These are phyloP conservation scores for Sorex maritimensis DNA, from an alignment of 2,797 vertebrate species.

Conservation along the genomic window DNA sequence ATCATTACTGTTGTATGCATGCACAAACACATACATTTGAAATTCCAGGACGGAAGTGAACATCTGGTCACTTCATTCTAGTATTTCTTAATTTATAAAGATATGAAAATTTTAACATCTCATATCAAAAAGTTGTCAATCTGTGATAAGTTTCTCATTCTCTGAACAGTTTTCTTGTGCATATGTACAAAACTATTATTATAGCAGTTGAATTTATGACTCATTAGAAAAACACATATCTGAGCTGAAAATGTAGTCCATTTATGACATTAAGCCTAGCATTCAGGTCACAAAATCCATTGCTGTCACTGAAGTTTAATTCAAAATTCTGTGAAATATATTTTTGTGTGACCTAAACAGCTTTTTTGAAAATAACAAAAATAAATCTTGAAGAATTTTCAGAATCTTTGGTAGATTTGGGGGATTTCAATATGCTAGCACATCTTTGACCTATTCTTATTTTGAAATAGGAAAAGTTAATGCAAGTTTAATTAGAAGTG, in stretches of 20 bases:
- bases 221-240: conserved; percentile 86
- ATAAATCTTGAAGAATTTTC: conserved; percentile 46
- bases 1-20: conserved; percentile 47
- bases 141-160: conserved; percentile 84
- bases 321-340: conserved; percentile 68
- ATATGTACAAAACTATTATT: conserved; percentile 80
- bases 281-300: conserved; percentile 66
- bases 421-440: conserved; percentile 33
- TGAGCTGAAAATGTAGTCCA: conserved; percentile 80
- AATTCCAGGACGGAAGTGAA: conserved; percentile 84
- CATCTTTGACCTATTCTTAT: conserved; percentile 20
- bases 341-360: conserved; percentile 47
- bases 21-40: conserved; percentile 67
- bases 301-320: conserved; percentile 51
- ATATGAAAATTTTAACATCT: conserved; percentile 89
- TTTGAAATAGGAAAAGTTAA: not conserved
- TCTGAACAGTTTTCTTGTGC: conserved; percentile 86
- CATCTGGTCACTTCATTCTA: conserved; percentile 90
- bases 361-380: conserved; percentile 61
- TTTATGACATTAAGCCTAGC: conserved; percentile 77
- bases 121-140: conserved; percentile 86
- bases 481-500: not conserved
- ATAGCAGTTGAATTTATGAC: conserved; percentile 82
- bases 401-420: conserved; percentile 1
- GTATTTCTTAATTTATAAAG: conserved; percentile 91